A percentile compares a stretch with the other conserved stretches of the same genome.
phyloP scores from a whole-genome alignment of 53 echinoderm and acorn worm species.

The Echinarachnius parma region DNA sequence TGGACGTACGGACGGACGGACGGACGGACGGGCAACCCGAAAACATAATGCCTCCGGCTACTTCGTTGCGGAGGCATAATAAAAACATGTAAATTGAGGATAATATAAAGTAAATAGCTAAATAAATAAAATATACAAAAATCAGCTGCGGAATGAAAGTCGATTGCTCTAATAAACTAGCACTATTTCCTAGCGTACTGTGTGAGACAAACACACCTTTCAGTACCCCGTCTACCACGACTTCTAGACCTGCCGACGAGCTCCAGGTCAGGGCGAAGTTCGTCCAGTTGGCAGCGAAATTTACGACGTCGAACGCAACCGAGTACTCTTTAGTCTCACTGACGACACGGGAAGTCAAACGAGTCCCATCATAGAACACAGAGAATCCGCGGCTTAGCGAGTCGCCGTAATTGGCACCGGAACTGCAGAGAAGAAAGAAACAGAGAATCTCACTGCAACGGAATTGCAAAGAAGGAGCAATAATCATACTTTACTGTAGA shows the following conservation, averaged over 20 bases:
- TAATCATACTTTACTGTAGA: neutral
- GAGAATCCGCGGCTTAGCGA: slow-evolving; percentile 65
- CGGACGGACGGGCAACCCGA: too few species aligned
- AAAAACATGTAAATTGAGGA: neutral
- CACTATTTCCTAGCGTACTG: neutral
- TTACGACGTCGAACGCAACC: slow-evolving; percentile 27
- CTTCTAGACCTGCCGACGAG: slow-evolving; percentile 42
- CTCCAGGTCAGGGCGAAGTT: slow-evolving; percentile 80
- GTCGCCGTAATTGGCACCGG: slow-evolving; percentile 92
- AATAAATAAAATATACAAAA: neutral
- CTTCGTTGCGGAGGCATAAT: too few species aligned
- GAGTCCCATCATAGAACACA: slow-evolving; percentile 41
- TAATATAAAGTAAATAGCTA: neutral
- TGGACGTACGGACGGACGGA: too few species aligned
- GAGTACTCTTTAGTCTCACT: slow-evolving; percentile 45
- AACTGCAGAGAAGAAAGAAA: slow-evolving; percentile 28
- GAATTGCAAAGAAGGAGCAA: neutral
- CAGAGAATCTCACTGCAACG: neutral
- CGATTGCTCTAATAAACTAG: too few species aligned
- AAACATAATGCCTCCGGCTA: too few species aligned
- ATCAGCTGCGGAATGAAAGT: neutral
- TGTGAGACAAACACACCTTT: slow-evolving; percentile 24
- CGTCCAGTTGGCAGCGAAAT: slow-evolving; percentile 58
- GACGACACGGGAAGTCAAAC: slow-evolving; percentile 26
- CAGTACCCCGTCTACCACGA: slow-evolving; percentile 59